phyloP scores from a whole-genome alignment of 2,113 vertebrate genomes.

The Zapus hudsonius region DNA sequence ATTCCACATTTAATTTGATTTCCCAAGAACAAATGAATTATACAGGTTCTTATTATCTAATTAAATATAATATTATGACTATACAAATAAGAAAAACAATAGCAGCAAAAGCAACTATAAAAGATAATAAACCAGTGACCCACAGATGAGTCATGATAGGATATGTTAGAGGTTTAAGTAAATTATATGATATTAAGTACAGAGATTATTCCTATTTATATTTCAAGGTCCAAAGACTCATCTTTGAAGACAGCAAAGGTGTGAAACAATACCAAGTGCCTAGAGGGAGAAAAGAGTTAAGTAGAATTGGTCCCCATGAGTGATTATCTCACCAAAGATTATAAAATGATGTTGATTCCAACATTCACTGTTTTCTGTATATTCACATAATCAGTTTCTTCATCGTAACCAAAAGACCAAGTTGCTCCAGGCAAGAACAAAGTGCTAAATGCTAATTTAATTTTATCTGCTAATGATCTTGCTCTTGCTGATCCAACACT shows the following conservation, averaged over 20 bases:
- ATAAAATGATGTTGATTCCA: neutral
- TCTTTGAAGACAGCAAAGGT: neutral
- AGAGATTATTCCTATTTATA: neutral
- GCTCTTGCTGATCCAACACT: rapidly evolving
- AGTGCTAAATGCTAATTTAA: neutral
- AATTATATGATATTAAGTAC: neutral
- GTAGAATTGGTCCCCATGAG: neutral
- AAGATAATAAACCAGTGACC: neutral
- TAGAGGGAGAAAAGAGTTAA: neutral
- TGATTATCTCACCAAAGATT: neutral
- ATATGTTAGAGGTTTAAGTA: no score
- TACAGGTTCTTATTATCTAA: neutral
- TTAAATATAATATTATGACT: neutral
- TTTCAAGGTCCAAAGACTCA: neutral
- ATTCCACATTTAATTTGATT: neutral
- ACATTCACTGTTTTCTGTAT: neutral
- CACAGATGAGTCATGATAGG: neutral
- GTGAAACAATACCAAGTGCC: neutral
- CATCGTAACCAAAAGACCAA: neutral
- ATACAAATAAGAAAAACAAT: neutral
- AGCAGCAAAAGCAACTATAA: neutral
- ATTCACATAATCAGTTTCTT: neutral
- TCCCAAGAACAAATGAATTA: neutral
- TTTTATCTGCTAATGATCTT: neutral
- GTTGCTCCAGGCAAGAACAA: neutral